phyloP scores from a whole-genome alignment of 2,113 vertebrate genomes.

The Ia io region DNA sequence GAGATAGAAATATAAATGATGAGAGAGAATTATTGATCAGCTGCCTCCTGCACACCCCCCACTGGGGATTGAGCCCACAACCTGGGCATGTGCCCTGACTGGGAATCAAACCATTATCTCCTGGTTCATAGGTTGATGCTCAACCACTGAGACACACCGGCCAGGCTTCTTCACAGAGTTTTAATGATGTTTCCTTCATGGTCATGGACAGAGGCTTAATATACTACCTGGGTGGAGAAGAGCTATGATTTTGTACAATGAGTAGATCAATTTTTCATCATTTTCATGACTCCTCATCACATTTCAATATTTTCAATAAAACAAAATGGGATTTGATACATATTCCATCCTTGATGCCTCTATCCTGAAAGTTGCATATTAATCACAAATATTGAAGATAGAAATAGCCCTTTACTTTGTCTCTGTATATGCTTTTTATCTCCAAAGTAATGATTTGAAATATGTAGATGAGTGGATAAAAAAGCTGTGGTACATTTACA shows the following conservation, averaged over 20 bases:
- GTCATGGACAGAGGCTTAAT: neutral
- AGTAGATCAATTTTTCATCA: neutral
- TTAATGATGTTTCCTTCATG: neutral
- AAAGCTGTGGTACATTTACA: too few species aligned
- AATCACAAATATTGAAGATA: neutral
- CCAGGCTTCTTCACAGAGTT: neutral
- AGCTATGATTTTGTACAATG: neutral
- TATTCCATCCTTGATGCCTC: neutral
- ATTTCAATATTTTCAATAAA: neutral
- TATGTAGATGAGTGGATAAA: too few species aligned
- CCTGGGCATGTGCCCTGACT: too few species aligned
- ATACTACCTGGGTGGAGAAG: neutral
- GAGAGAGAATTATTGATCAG: too few species aligned
- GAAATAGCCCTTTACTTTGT: neutral
- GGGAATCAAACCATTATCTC: too few species aligned
- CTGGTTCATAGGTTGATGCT: too few species aligned
- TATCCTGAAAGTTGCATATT: neutral
- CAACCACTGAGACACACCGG: too few species aligned
- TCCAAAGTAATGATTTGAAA: neutral
- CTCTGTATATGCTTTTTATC: neutral
- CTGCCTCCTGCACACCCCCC: too few species aligned
- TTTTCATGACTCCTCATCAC: neutral
- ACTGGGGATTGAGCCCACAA: too few species aligned
- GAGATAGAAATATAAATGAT: too few species aligned
- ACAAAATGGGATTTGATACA: neutral